Conservation (phyloP, 2,113 vertebrate species). For the Notiomystis cincta region DNA sequence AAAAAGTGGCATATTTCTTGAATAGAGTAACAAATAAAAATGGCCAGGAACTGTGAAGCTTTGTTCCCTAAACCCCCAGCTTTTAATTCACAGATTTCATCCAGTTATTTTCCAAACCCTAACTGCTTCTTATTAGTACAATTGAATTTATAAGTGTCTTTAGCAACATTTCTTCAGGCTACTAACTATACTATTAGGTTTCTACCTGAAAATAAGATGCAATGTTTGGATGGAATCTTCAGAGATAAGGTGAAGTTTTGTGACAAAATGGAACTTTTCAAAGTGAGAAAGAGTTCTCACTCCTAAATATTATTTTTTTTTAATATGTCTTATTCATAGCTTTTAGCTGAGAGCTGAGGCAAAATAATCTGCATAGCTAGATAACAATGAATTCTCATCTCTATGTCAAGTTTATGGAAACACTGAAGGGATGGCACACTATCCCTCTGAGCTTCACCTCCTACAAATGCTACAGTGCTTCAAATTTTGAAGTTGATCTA, state of each 20-base stretch:
- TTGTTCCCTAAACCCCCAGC: background rate
- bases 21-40: background rate
- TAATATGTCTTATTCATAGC: background rate
- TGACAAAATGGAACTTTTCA: background rate
- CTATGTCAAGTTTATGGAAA: background rate
- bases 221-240: background rate
- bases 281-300: background rate
- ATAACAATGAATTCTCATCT: background rate
- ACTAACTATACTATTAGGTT: background rate
- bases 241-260: background rate
- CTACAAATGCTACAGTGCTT: background rate
- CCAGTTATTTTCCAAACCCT: background rate
- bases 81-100: background rate
- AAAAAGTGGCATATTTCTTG: background rate
- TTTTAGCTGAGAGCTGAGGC: background rate
- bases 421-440: background rate
- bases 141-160: background rate
- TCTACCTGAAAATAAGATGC: background rate
- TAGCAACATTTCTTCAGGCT: background rate
- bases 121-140: conserved; percentile 26
- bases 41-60: background rate
- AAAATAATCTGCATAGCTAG: background rate
- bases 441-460: background rate
- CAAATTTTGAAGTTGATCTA: background rate
- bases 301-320: background rate